Evolutionary conservation across 2,888 invertebrate genomes (phyloP).

Genomic region (Dryobotodes eremita): DNA sequence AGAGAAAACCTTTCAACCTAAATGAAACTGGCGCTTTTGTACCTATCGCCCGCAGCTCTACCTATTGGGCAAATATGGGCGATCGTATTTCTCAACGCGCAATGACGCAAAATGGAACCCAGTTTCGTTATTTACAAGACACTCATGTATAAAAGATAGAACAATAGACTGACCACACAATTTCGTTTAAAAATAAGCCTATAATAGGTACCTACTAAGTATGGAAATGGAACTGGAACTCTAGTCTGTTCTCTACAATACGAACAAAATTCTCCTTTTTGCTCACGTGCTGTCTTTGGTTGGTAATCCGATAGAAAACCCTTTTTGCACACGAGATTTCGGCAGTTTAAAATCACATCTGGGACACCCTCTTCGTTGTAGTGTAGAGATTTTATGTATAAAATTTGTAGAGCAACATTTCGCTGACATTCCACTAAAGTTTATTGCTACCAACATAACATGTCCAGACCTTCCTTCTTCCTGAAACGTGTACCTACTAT

Average conservation of each 20-base stretch:
- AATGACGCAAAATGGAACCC: not conserved
- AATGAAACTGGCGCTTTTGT: not conserved
- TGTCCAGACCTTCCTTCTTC: constrained; percentile 6
- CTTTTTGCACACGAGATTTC: not conserved
- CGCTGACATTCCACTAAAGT: constrained; percentile 19
- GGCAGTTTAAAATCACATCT: constrained; percentile 12
- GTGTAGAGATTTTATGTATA: constrained; percentile 13
- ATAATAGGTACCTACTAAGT: not conserved
- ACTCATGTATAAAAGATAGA: not conserved
- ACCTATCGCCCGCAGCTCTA: not conserved
- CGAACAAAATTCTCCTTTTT: not conserved
- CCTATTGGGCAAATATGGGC: not conserved
- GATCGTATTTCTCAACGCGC: too few species aligned
- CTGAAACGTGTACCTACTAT: constrained; percentile 26
- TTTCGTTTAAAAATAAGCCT: not conserved
- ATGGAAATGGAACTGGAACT: not conserved
- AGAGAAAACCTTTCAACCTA: too few species aligned
- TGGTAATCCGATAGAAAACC: not conserved
- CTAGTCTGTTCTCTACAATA: not conserved
- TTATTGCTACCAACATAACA: constrained; percentile 23
- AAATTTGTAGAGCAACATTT: constrained; percentile 22
- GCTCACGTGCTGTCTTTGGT: not conserved
- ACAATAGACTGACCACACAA: not conserved
- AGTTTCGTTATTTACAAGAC: not conserved
- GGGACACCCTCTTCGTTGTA: not conserved